Percentiles rank a stretch among this genome's conserved stretches.
Evolutionary conservation across 92 coral and sea anemone genomes (phyloP).

Genomic region (Palythoa grandis): DNA sequence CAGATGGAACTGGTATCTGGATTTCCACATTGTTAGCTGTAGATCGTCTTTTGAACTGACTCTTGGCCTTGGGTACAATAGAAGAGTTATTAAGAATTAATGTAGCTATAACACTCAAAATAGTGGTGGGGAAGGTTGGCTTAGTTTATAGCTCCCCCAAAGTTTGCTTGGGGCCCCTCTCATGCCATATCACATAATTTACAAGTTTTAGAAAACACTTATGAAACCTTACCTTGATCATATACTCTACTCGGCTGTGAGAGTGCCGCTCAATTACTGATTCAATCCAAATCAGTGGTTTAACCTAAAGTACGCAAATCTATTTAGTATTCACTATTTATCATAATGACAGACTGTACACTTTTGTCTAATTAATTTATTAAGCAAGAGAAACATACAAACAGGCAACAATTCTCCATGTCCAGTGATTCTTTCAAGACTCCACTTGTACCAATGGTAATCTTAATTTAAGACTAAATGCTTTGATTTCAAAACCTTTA

Average conservation of each 20-base stretch:
- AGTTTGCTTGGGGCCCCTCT: too few species aligned
- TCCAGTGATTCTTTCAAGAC: too few species aligned
- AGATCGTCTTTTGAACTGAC: conserved; percentile 97
- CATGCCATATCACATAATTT: too few species aligned
- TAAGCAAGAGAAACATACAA: too few species aligned
- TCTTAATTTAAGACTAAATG: too few species aligned
- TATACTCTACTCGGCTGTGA: conserved; percentile 97
- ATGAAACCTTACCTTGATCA: conserved; percentile 79
- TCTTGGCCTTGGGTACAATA: conserved; percentile 75
- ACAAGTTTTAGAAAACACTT: too few species aligned
- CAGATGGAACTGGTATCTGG: conserved; percentile 94
- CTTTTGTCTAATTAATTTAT: too few species aligned
- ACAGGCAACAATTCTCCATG: too few species aligned
- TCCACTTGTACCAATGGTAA: too few species aligned
- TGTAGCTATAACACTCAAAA: not conserved
- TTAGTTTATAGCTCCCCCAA: too few species aligned
- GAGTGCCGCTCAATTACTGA: conserved; percentile 99
- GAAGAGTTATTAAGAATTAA: not conserved
- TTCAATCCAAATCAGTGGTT: conserved; percentile 98
- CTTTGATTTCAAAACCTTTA: too few species aligned
- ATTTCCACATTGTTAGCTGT: conserved; percentile 99
- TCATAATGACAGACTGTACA: not conserved
- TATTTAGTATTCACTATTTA: not conserved
- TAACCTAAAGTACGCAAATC: conserved; percentile 64
- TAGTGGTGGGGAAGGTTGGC: too few species aligned